Conservation (phyloP, 2,888 invertebrate genomes). For the Hecatera dysodea region DNA sequence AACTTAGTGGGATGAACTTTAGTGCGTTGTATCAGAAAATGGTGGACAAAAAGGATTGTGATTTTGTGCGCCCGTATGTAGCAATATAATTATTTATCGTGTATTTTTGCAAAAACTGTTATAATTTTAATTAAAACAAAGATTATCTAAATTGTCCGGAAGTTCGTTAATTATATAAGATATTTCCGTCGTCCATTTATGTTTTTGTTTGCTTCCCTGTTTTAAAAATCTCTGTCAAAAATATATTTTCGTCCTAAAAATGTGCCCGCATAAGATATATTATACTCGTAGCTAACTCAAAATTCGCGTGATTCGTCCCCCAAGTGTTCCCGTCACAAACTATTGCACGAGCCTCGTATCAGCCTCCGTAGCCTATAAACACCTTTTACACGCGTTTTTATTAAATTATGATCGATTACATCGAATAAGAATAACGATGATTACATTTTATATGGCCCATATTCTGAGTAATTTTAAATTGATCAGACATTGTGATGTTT, state of each 20-base stretch:
- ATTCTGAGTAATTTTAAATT: neutral
- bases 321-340: neutral
- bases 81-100: no score
- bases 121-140: neutral
- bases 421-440: conserved; percentile 20
- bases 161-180: no score
- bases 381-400: conserved; percentile 39
- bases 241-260: neutral
- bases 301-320: neutral
- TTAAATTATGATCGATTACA: conserved; percentile 34
- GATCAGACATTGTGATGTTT: neutral
- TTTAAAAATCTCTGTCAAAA: neutral
- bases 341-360: neutral
- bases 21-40: neutral
- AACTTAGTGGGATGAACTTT: conserved; percentile 33
- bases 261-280: neutral
- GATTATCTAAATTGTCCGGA: no score
- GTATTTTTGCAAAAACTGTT: no score
- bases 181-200: no score
- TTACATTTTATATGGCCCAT: neutral
- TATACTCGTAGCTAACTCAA: no score
- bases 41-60: neutral
- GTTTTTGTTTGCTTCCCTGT: no score
- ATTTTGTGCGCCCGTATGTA: no score
- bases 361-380: conserved; percentile 3